Conservation (phyloP, 2,888 invertebrate genomes). For the Eremobia ochroleuca region DNA sequence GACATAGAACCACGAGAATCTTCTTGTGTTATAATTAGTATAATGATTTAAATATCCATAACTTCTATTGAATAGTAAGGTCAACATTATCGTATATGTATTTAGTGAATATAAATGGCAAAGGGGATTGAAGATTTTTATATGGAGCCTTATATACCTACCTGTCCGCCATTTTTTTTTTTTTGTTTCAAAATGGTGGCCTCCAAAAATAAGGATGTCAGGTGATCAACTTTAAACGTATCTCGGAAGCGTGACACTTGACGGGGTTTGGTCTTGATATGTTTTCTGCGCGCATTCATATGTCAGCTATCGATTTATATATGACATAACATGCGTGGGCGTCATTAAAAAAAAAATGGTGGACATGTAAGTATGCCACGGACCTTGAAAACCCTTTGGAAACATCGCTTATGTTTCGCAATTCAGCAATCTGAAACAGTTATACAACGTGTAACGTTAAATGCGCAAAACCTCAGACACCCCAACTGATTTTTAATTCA, state of each 20-base stretch:
- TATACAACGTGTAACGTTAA: too few species aligned
- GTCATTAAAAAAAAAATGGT: too few species aligned
- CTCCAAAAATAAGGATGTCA: not conserved
- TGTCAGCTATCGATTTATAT: too few species aligned
- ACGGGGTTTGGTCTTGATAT: too few species aligned
- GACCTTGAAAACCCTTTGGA: too few species aligned
- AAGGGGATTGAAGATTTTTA: not conserved
- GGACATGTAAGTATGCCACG: too few species aligned
- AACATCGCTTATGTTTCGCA: not conserved
- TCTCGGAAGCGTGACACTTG: too few species aligned
- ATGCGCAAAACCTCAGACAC: too few species aligned
- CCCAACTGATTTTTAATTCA: too few species aligned
- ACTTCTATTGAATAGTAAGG: not conserved
- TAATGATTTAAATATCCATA: not conserved
- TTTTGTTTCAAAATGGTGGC: not conserved
- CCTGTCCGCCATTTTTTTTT: not conserved
- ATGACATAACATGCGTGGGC: too few species aligned
- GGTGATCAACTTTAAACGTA: too few species aligned
- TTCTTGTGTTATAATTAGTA: not conserved
- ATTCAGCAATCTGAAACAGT: not conserved
- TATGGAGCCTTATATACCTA: not conserved
- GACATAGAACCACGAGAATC: not conserved
- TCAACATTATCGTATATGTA: not conserved
- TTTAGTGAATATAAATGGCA: not conserved
- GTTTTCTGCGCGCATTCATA: too few species aligned